Conservation (phyloP, 2,888 invertebrate genomes). For the Tolmerus cingulatus region DNA sequence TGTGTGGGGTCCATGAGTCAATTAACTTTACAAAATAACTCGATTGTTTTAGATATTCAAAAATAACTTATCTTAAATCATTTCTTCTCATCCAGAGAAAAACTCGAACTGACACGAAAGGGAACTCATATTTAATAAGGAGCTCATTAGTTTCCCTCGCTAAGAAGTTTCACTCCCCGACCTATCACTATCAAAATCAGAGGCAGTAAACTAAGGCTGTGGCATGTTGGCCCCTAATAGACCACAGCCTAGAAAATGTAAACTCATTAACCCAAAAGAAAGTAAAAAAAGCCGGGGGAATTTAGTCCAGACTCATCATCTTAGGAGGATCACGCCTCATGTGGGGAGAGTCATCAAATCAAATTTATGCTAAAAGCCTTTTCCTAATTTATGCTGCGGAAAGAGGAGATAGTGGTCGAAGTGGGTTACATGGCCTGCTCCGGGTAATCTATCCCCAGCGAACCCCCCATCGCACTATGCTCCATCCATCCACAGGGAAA, state of each 20-base stretch:
- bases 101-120: not conserved
- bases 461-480: not conserved
- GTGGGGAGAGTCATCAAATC: not conserved
- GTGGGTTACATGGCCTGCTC: not conserved
- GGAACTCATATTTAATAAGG: not conserved
- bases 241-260: not conserved
- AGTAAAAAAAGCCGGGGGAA: not conserved
- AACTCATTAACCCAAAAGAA: conserved; percentile 3
- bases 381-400: not conserved
- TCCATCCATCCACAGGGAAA: not conserved
- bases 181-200: not conserved
- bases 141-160: not conserved
- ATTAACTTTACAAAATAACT: too few relatives aligned
- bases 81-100: not conserved
- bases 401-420: not conserved
- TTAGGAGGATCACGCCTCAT: not conserved
- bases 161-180: not conserved
- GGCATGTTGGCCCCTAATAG: not conserved
- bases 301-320: not conserved
- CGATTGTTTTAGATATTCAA: not conserved
- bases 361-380: conserved; percentile 3
- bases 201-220: not conserved
- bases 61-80: not conserved
- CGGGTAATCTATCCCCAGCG: not conserved
- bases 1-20: too few relatives aligned